These are phyloP conservation scores for Botia kubotai DNA, from an alignment of 2,797 vertebrate genomes.

Conservation along the genomic window DNA sequence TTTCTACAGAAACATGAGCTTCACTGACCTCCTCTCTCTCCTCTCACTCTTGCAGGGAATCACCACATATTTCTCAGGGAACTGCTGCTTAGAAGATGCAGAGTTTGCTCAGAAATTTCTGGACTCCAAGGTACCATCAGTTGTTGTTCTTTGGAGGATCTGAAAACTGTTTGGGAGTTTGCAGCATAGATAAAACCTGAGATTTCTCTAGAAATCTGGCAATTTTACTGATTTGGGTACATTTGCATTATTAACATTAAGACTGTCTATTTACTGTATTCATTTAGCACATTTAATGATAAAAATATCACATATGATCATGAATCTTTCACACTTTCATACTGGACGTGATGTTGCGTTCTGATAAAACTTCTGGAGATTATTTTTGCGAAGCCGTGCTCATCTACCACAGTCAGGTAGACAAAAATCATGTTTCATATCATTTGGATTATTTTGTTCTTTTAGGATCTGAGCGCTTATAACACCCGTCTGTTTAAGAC, in stretches of 20 bases:
- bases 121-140: conserved; percentile 83
- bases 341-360: no score
- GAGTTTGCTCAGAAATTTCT: conserved; percentile 90
- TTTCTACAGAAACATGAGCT: background rate
- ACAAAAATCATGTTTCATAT: background rate
- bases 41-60: conserved; percentile 80
- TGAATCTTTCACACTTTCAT: no score
- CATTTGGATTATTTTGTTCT: conserved; percentile 15
- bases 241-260: no score
- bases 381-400: no score
- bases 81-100: conserved; percentile 88
- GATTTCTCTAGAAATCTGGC: no score
- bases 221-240: no score
- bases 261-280: no score
- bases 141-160: no score
- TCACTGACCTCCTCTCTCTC: background rate
- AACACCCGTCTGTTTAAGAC: conserved; percentile 92
- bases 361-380: no score
- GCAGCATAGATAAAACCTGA: background rate
- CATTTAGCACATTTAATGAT: no score
- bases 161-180: background rate
- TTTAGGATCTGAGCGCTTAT: conserved; percentile 89
- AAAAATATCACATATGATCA: no score
- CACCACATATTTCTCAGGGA: conserved; percentile 91
- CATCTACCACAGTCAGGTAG: no score